A percentile compares a stretch with the other conserved stretches of the same genome.
These are phyloP conservation scores for Rhopalosiphum padi DNA, from an alignment of 1,140 invertebrate genomes.

Conservation along the genomic window DNA sequence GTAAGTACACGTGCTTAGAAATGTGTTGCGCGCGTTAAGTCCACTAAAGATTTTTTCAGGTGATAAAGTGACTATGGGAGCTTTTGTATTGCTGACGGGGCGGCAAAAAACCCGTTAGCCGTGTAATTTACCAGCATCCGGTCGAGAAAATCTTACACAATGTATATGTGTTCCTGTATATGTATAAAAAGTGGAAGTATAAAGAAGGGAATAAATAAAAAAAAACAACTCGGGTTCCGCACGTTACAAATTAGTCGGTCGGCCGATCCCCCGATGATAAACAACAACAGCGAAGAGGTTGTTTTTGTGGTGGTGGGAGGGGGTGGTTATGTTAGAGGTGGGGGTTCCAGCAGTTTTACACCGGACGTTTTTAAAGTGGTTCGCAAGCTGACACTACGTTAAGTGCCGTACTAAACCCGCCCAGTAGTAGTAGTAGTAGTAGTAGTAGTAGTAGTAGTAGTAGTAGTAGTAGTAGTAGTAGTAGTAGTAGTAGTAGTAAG, in stretches of 20 bases:
- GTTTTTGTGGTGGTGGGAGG: neutral
- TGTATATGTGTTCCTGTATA: conserved; percentile 24
- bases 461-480: neutral
- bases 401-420: conserved; percentile 29
- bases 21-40: conserved; percentile 19
- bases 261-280: conserved; percentile 45
- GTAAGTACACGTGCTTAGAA: neutral
- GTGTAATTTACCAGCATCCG: conserved; percentile 54
- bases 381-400: conserved; percentile 54
- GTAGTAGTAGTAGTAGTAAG: neutral
- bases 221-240: neutral
- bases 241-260: conserved; percentile 53
- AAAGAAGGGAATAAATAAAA: neutral
- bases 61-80: conserved; percentile 43
- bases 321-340: neutral
- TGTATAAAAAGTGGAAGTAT: neutral
- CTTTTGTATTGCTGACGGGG: conserved; percentile 54
- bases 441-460: neutral
- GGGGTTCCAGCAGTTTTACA: conserved; percentile 34
- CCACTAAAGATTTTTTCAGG: conserved; percentile 31
- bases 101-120: conserved; percentile 27
- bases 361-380: conserved; percentile 53
- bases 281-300: neutral
- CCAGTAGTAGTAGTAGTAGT: neutral
- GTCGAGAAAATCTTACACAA: conserved; percentile 48